Percentiles rank a stretch among this genome's conserved stretches.
Conservation (phyloP, 1,140 invertebrate genomes). For the Whitmania pigra region DNA sequence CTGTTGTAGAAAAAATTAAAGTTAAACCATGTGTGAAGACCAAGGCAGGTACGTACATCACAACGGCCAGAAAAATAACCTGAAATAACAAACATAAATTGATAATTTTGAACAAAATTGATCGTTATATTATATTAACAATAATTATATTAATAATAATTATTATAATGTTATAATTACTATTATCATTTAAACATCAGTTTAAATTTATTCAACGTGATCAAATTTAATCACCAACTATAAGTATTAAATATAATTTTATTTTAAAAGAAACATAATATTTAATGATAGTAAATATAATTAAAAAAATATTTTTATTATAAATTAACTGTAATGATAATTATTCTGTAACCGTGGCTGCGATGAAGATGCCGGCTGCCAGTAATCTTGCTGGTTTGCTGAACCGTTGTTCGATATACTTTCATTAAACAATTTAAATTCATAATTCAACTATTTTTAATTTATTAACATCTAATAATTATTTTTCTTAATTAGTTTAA, state of each 20-base stretch:
- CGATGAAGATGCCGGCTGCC: conserved; percentile 12
- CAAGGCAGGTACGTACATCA: conserved; percentile 17
- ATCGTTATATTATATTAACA: neutral
- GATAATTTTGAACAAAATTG: too few species aligned
- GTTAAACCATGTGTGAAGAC: conserved; percentile 8
- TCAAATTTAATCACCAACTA: too few species aligned
- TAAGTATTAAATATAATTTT: neutral
- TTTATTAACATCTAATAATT: conserved; percentile 17
- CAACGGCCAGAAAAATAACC: conserved; percentile 13
- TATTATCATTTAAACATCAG: too few species aligned
- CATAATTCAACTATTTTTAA: conserved; percentile 1
- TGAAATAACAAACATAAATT: conserved; percentile 13
- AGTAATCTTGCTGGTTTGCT: conserved; percentile 11
- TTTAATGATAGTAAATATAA: neutral
- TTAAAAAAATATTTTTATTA: neutral
- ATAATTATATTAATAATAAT: too few species aligned
- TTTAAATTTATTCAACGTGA: too few species aligned
- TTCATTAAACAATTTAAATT: neutral
- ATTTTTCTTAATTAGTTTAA: neutral
- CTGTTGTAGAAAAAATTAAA: neutral
- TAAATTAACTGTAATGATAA: neutral
- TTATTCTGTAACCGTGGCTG: neutral
- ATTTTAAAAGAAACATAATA: too few species aligned
- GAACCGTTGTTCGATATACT: conserved; percentile 17
- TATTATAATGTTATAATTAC: too few species aligned